phyloP scores from a whole-genome alignment of 1,140 invertebrate genomes.

The Carposina sasakii region DNA sequence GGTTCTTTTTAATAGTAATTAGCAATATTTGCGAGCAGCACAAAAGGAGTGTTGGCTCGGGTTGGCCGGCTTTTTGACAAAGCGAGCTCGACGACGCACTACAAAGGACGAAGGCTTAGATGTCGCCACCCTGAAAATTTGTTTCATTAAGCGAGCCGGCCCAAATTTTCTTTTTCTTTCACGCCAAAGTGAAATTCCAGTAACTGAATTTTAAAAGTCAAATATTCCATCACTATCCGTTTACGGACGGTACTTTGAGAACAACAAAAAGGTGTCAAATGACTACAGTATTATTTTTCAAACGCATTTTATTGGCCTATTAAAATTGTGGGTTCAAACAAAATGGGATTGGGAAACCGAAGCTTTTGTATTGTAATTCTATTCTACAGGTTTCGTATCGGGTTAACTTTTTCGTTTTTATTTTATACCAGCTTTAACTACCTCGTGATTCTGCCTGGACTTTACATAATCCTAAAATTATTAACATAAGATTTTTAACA shows the following conservation, averaged over 20 bases:
- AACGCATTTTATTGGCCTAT: too few species aligned
- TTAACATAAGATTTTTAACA: too few species aligned
- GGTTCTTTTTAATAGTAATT: slow-evolving; percentile 63
- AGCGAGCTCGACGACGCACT: slow-evolving; percentile 39
- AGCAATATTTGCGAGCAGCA: slow-evolving; percentile 60
- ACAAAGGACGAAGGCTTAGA: slow-evolving; percentile 68
- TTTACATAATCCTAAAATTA: too few species aligned
- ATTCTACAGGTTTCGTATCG: too few species aligned
- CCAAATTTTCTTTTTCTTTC: slow-evolving; percentile 58
- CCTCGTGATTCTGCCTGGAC: too few species aligned
- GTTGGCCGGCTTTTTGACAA: slow-evolving; percentile 50
- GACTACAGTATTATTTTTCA: too few species aligned
- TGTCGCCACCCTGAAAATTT: slow-evolving; percentile 63
- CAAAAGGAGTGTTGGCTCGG: slow-evolving; percentile 51
- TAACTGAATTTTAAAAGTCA: slow-evolving; percentile 39
- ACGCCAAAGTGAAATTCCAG: slow-evolving; percentile 43
- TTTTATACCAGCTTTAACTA: too few species aligned
- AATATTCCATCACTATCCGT: slow-evolving; percentile 31
- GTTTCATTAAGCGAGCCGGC: slow-evolving; percentile 63
- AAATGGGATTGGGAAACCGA: too few species aligned
- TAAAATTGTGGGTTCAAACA: too few species aligned
- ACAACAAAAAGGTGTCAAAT: too few species aligned
- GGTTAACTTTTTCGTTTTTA: too few species aligned
- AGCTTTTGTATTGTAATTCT: too few species aligned
- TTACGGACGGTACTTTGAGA: slow-evolving; percentile 28